Conservation (phyloP, 2,888 invertebrate species). For the Dicyrtomina minuta region DNA sequence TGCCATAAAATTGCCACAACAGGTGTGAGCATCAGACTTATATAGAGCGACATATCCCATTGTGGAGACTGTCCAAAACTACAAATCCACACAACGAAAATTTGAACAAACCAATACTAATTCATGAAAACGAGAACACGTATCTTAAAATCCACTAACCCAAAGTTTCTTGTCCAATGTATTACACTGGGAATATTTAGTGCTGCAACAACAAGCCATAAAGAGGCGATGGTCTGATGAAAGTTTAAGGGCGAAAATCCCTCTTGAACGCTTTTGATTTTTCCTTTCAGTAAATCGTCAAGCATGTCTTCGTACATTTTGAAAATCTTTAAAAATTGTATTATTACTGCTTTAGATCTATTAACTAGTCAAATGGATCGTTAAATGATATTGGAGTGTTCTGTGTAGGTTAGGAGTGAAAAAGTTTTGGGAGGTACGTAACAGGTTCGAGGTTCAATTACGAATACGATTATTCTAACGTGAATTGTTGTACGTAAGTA, state of each 20-base stretch:
- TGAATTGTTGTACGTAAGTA: too few species aligned
- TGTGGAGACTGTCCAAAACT: slow-evolving; percentile 38
- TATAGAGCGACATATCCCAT: slow-evolving; percentile 48
- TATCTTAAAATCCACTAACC: slow-evolving; percentile 62
- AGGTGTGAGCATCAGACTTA: slow-evolving; percentile 45
- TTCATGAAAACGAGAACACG: too few species aligned
- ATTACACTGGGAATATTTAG: slow-evolving; percentile 71
- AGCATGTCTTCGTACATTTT: slow-evolving; percentile 75
- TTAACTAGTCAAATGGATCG: slow-evolving; percentile 53
- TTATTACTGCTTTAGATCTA: background rate
- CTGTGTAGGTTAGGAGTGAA: slow-evolving; percentile 19
- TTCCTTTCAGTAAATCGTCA: slow-evolving; percentile 63
- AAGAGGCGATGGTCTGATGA: slow-evolving; percentile 70
- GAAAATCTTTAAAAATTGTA: slow-evolving; percentile 63
- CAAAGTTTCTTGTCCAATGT: slow-evolving; percentile 78
- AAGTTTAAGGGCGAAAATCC: slow-evolving; percentile 59
- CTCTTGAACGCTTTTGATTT: slow-evolving; percentile 40
- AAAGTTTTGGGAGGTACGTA: slow-evolving; percentile 47
- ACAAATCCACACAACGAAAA: background rate
- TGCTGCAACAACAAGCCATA: slow-evolving; percentile 68
- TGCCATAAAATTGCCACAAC: slow-evolving; percentile 67
- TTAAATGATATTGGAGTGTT: background rate
- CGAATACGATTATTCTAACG: too few species aligned
- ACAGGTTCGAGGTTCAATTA: slow-evolving; percentile 39
- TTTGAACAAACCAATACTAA: too few species aligned